phyloP scores from a whole-genome alignment of 2,888 invertebrate genomes.

The Encarsia formosa region DNA sequence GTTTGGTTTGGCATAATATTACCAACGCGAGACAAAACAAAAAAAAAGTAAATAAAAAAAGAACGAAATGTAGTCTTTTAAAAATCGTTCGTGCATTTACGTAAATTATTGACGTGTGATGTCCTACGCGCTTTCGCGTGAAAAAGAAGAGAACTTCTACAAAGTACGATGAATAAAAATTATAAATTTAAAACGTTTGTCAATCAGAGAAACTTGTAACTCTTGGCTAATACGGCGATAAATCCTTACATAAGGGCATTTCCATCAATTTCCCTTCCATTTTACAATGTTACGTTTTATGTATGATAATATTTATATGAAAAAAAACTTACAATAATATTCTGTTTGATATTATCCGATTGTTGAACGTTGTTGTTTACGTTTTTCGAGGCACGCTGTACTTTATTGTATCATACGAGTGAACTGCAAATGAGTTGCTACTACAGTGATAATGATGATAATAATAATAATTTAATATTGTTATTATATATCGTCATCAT shows the following conservation, averaged over 20 bases:
- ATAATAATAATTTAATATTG: constrained; percentile 30
- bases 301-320: constrained; percentile 45
- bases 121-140: constrained; percentile 6
- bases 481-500: constrained; percentile 27
- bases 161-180: not conserved
- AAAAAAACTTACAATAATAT: constrained; percentile 37
- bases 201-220: not conserved
- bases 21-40: not conserved
- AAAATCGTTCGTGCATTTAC: constrained; percentile 18
- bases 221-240: too few species aligned
- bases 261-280: constrained; percentile 26
- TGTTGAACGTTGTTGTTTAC: constrained; percentile 51
- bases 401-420: constrained; percentile 46
- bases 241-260: constrained; percentile 26
- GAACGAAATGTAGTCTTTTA: not conserved
- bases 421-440: constrained; percentile 31
- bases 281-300: constrained; percentile 46
- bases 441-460: constrained; percentile 33
- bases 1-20: not conserved
- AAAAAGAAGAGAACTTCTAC: not conserved
- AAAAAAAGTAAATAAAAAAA: not conserved
- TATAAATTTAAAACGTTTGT: not conserved
- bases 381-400: constrained; percentile 49
- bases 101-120: constrained; percentile 15
- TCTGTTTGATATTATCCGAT: constrained; percentile 51